Evolutionary conservation across 2,797 vertebrate genomes (phyloP), one percentile per base, ranked within the genome.

Genomic region (Orientallactaga sibirica): DNA sequence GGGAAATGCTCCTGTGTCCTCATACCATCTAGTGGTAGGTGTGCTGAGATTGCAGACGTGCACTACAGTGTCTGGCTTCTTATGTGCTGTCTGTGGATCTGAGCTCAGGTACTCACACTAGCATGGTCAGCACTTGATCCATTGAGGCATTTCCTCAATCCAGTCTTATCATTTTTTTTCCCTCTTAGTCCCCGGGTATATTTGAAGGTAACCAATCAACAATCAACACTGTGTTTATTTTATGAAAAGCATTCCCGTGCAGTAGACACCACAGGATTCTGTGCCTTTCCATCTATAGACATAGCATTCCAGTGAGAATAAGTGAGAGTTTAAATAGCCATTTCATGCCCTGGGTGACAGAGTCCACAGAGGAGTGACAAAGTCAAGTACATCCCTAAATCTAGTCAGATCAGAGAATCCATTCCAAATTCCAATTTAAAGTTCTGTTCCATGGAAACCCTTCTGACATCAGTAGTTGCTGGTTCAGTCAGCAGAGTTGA

Each of bases 361-460:
- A 11, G 20, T 24, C 52, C 24, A 41, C 55, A 70, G 20, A 55
- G 29, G 55, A 37, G 22, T 19, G 70, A 70, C 27, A 70, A 37
- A 3, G 22, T 77, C 58, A 80, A 43, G 70, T 52, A 43, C 27
- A 6, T 52, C 29, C 37, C 66, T 62, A 77, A 73, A 75, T 78
- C 43, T 29, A 80, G 37, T 77, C 62, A 84, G 19, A 64, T 68
- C 52, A 78, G 16, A 66, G 43, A 86, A 74, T 11, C 3, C 27
- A 77, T 66, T 88, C 9, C 43, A 81, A 73, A 20, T 61, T 91
- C 48, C 22, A 71, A 91, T 88, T 83, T 48, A 3, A 89, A 85
- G 15, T 71, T 88, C 18, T 91, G 29, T 71, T 85, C 29, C 37
- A 73, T 64, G 76, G 27, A 90, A 78, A 67, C 27, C 55, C 10